phyloP scores from a whole-genome alignment of 2,888 invertebrate species.

The Myathropa florea region DNA sequence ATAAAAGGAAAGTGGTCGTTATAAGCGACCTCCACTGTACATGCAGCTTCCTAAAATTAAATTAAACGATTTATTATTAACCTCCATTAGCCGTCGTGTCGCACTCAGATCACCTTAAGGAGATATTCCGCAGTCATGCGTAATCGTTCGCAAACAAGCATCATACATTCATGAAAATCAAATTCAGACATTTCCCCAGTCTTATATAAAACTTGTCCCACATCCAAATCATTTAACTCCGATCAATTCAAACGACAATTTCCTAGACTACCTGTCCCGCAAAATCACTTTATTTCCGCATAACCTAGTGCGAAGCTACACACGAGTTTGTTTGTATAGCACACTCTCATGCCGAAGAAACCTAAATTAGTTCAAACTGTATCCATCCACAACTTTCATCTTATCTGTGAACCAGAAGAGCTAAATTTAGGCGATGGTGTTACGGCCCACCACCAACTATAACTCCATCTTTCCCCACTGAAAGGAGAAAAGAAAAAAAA shows the following conservation, averaged over 20 bases:
- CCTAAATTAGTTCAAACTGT: constrained; percentile 42
- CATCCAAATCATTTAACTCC: background rate
- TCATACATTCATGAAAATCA: background rate
- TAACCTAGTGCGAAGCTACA: background rate
- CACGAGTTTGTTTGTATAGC: background rate
- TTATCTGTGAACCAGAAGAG: constrained; percentile 32
- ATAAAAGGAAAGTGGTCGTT: no score
- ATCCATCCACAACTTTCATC: constrained; percentile 13
- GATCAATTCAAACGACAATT: background rate
- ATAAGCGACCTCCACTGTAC: no score
- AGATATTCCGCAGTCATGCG: background rate
- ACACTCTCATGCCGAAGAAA: background rate
- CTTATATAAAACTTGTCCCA: background rate
- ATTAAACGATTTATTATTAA: background rate
- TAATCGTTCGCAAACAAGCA: background rate
- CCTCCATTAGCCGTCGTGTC: background rate
- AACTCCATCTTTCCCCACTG: constrained; percentile 34
- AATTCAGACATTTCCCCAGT: background rate
- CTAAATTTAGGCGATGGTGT: constrained; percentile 61
- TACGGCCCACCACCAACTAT: constrained; percentile 13
- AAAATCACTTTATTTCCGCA: constrained; percentile 24
- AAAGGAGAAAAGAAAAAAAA: constrained; percentile 25
- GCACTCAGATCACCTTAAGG: background rate
- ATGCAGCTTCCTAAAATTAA: background rate
- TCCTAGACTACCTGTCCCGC: background rate